Conservation (phyloP, 2,888 invertebrate species). For the Drosophila acutilabella region DNA sequence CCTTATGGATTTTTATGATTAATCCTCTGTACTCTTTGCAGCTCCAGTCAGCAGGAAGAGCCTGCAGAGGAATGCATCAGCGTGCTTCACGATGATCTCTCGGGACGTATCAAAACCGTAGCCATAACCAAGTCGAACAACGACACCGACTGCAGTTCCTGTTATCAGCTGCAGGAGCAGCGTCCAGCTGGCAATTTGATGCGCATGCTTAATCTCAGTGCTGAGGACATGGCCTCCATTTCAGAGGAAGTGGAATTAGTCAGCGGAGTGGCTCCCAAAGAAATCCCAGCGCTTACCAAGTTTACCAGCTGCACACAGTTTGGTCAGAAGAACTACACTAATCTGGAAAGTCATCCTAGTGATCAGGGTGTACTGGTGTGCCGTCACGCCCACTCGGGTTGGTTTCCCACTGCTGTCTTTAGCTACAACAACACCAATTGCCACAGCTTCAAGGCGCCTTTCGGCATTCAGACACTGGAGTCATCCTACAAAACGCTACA, state of each 20-base stretch:
- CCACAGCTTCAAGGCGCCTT: constrained; percentile 75
- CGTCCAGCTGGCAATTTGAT: constrained; percentile 64
- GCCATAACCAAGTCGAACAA: constrained; percentile 82
- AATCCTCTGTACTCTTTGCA: not conserved
- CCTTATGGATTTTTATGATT: not conserved
- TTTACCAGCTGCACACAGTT: constrained; percentile 78
- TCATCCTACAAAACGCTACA: constrained; percentile 74
- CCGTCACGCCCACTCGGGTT: constrained; percentile 87
- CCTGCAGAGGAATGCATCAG: constrained; percentile 87
- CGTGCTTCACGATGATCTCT: constrained; percentile 87
- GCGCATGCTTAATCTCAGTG: constrained; percentile 66
- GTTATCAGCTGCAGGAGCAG: constrained; percentile 79
- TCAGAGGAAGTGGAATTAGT: constrained; percentile 73
- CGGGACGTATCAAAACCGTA: constrained; percentile 86
- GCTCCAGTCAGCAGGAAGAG: constrained; percentile 35
- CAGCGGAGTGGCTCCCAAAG: constrained; percentile 43
- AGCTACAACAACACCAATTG: constrained; percentile 86
- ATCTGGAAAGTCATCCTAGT: constrained; percentile 72
- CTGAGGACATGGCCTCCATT: constrained; percentile 74
- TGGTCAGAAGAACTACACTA: constrained; percentile 58
- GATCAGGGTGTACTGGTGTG: constrained; percentile 91
- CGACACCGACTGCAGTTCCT: constrained; percentile 66
- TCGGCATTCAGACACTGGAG: constrained; percentile 73
- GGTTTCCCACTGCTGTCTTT: constrained; percentile 91
- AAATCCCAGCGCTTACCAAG: constrained; percentile 59